Base-by-base conservation (phyloP, 2,888 invertebrate genomes). In the Epiblema foenella region DNA sequence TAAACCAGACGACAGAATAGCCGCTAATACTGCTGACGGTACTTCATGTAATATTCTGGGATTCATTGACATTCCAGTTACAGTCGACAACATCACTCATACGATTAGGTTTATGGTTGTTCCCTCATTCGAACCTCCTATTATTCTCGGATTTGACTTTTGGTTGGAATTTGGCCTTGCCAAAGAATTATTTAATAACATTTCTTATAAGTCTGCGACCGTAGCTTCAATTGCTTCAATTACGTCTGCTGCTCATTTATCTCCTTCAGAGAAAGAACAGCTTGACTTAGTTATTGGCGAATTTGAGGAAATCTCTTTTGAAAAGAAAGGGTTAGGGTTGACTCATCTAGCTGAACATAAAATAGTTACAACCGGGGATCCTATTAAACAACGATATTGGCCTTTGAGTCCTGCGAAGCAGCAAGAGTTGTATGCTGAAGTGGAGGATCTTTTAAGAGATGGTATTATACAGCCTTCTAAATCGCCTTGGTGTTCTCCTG, bases 131-230 rank as follows among this genome's bases (percentile, higher is more conserved):
- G 66, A 66, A 29, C 66, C 66, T 12, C 57, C 66, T 12, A 57
- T 66, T 17, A 66, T 66, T 2, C 29, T 66, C 0, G 66, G 66
- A 1, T 66, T 66, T 49, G 42, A 66, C 18, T 66, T 66, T 46
- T 66, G 57, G 66, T 42, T 57, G 8, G 49, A 65, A 10, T 66
- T 66, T 15, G 33, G 56, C 3, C 10, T 66, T 2, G 66, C 66
- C 1, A 46, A 33, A 9, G 66, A 66, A 29, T 57, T 64, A 9
- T 29, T 66, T 17, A 66, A 49, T 5, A 46, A 66, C 18, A 66
- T 66, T 12, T 7, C 24, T 12, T 66, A 57, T 42, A 17, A 24
- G 9, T n/a, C 57, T 15, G 7, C 10, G 15, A 12, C 9, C 10
- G 11, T 7, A 2, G 15, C 24, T 17, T 11, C 11, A 4, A 18